These are phyloP conservation scores for Clanis bilineata DNA, from an alignment of 2,888 invertebrate species.

Conservation along the genomic window DNA sequence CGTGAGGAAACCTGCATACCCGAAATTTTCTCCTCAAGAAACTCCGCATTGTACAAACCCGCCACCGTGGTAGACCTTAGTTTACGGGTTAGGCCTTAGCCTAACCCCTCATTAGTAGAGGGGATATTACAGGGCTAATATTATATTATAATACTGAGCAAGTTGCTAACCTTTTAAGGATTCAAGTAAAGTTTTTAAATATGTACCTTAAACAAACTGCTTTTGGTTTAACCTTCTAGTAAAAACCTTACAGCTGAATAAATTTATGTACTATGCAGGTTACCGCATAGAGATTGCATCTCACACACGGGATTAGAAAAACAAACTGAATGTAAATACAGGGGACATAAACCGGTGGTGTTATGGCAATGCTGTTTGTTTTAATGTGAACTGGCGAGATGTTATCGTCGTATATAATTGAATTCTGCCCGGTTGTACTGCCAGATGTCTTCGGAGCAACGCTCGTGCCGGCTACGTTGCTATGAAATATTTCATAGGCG, in stretches of 20 bases:
- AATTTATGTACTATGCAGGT: not conserved
- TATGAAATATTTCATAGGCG: conserved; percentile 71
- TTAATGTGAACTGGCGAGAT: conserved; percentile 55
- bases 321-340: conserved; percentile 37
- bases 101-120: too few relatives aligned
- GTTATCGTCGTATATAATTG: conserved; percentile 60
- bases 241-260: not conserved
- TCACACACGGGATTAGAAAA: conserved; percentile 16
- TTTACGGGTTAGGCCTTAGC: too few relatives aligned
- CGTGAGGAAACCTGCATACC: too few relatives aligned
- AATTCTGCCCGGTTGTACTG: conserved; percentile 58
- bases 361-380: conserved; percentile 50
- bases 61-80: too few relatives aligned
- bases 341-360: conserved; percentile 36
- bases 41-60: too few relatives aligned
- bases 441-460: conserved; percentile 54
- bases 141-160: too few relatives aligned
- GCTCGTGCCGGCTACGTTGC: conserved; percentile 54
- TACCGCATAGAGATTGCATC: not conserved
- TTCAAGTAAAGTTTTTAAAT: too few relatives aligned
- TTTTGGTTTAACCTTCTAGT: too few relatives aligned
- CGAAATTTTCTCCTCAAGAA: too few relatives aligned
- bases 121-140: too few relatives aligned
- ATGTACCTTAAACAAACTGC: too few relatives aligned
- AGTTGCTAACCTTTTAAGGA: too few relatives aligned